Percentiles rank a stretch among this genome's conserved stretches.
These are phyloP conservation scores for Uropsilus gracilis DNA, from an alignment of 2,113 vertebrate species.

Conservation along the genomic window DNA sequence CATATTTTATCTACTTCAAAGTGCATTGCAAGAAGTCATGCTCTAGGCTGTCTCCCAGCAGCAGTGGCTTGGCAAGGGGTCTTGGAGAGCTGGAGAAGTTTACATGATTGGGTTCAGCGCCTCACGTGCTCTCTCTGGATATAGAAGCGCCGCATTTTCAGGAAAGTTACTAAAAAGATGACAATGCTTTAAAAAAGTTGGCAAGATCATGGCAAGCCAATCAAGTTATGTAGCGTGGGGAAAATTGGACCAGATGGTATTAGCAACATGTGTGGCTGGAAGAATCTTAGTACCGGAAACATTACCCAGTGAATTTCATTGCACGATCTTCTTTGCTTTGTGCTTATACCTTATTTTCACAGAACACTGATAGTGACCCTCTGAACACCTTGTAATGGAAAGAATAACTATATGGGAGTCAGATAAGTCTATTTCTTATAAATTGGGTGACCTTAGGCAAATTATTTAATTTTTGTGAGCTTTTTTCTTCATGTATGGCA, in stretches of 20 bases:
- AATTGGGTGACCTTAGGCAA: neutral
- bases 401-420: neutral
- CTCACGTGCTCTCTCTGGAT: slow-evolving; percentile 34
- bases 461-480: neutral
- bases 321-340: neutral
- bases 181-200: slow-evolving; percentile 47
- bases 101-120: neutral
- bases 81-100: neutral
- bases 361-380: neutral
- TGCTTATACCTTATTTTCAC: neutral
- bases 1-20: slow-evolving; percentile 87
- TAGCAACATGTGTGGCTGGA: neutral
- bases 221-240: slow-evolving; percentile 13
- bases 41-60: slow-evolving; percentile 68
- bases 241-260: slow-evolving; percentile 42
- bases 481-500: neutral
- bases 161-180: slow-evolving; percentile 51
- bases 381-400: neutral
- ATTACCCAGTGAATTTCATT: neutral
- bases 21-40: slow-evolving; percentile 74
- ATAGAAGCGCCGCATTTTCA: neutral
- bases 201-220: neutral
- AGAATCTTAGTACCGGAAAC: neutral
- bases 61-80: slow-evolving; percentile 53
- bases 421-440: neutral